Conservation (phyloP, 2,113 vertebrate species). For the Chaenogobius annularis region DNA sequence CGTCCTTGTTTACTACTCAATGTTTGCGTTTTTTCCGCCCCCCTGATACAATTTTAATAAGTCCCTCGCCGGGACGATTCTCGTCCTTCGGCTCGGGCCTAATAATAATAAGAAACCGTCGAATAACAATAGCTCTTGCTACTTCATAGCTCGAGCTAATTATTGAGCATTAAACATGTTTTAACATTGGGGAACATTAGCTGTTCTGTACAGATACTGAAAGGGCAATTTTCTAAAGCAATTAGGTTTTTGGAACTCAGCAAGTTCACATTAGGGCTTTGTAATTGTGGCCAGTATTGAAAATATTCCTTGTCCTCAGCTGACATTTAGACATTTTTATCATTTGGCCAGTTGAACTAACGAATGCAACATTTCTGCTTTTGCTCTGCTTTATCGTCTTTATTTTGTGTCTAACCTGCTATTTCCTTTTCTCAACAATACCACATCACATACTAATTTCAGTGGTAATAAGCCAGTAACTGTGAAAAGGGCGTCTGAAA, state of each 20-base stretch:
- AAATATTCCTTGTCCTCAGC: background rate
- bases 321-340: background rate
- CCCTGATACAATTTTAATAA: too few relatives aligned
- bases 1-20: too few relatives aligned
- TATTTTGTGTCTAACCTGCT: background rate
- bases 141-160: too few relatives aligned
- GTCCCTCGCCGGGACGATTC: too few relatives aligned
- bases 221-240: constrained; percentile 1
- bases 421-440: background rate
- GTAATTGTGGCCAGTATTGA: constrained; percentile 2
- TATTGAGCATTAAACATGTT: too few relatives aligned
- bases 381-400: background rate
- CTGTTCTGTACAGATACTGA: background rate
- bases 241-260: background rate
- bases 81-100: too few relatives aligned
- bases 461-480: background rate
- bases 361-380: background rate
- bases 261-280: constrained; percentile 1
- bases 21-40: too few relatives aligned
- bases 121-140: too few relatives aligned
- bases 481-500: background rate
- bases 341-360: background rate
- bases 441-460: background rate
- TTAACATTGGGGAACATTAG: background rate
- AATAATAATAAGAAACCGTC: too few relatives aligned